Evolutionary conservation across 2,113 vertebrate species (phyloP).

Genomic region (Pseudorhombus dupliciocellatus): DNA sequence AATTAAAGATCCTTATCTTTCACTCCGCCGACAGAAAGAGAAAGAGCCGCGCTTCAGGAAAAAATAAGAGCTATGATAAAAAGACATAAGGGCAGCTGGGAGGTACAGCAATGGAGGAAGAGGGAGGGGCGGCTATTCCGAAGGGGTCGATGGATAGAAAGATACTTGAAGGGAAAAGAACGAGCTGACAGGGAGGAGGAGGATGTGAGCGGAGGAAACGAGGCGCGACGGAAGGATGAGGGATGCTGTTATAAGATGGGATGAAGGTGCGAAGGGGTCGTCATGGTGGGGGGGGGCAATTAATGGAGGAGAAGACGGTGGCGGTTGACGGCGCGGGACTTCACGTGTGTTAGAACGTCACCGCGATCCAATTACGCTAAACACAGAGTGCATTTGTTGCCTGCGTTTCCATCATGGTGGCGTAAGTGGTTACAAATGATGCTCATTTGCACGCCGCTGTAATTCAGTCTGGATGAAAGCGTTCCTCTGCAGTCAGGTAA

Average conservation of each 20-base stretch:
- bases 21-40: constrained; percentile 56
- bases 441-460: constrained; percentile 49
- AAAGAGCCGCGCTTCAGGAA: constrained; percentile 38
- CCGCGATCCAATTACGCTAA: constrained; percentile 13
- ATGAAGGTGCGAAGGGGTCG: constrained; percentile 10
- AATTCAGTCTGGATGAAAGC: constrained; percentile 49
- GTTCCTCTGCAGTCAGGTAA: constrained; percentile 56
- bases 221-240: constrained; percentile 36
- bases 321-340: no score
- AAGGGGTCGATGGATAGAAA: constrained; percentile 41
- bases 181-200: neutral
- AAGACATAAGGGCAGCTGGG: constrained; percentile 36
- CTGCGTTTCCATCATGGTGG: constrained; percentile 34
- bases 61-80: constrained; percentile 25
- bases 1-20: constrained; percentile 79
- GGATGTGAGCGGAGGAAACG: constrained; percentile 36
- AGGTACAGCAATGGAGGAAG: constrained; percentile 47
- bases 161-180: constrained; percentile 5
- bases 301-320: no score
- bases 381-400: constrained; percentile 18
- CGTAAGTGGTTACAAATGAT: constrained; percentile 51
- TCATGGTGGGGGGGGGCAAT: constrained; percentile 2
- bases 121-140: constrained; percentile 35
- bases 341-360: no score
- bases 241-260: constrained; percentile 11